Evolutionary conservation across 1,140 invertebrate genomes (phyloP).

Genomic region (Drosophila navojoa): DNA sequence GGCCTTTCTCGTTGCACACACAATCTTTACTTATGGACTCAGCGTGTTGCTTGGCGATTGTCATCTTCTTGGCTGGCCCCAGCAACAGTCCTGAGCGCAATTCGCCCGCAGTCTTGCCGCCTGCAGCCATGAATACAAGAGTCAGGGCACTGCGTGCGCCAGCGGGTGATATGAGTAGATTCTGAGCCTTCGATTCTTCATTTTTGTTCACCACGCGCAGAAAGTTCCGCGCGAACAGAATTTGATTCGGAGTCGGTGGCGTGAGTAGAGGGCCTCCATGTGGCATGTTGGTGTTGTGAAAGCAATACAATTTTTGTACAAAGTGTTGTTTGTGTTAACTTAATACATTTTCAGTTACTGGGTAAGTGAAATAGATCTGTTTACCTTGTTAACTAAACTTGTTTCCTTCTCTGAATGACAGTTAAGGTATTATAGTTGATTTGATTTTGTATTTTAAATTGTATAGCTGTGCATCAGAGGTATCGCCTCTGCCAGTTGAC

Average conservation of each 20-base stretch:
- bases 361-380: constrained; percentile 5
- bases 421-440: no score
- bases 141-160: constrained; percentile 63
- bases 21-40: constrained; percentile 55
- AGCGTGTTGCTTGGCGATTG: constrained; percentile 56
- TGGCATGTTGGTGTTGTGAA: constrained; percentile 51
- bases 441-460: no score
- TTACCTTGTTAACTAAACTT: constrained; percentile 4
- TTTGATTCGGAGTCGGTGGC: constrained; percentile 41
- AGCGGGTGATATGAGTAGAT: constrained; percentile 56
- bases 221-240: constrained; percentile 67
- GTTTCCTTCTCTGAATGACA: no score
- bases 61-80: constrained; percentile 39
- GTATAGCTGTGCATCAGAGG: no score
- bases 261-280: constrained; percentile 48
- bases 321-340: neutral
- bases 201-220: constrained; percentile 49
- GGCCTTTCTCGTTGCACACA: constrained; percentile 27
- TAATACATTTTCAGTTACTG: neutral
- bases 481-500: no score
- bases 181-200: constrained; percentile 6
- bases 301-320: neutral
- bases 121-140: constrained; percentile 60
- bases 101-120: constrained; percentile 49
- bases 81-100: constrained; percentile 46